Base-by-base conservation (phyloP, 2,888 invertebrate species). In the Saturnia japonica region DNA sequence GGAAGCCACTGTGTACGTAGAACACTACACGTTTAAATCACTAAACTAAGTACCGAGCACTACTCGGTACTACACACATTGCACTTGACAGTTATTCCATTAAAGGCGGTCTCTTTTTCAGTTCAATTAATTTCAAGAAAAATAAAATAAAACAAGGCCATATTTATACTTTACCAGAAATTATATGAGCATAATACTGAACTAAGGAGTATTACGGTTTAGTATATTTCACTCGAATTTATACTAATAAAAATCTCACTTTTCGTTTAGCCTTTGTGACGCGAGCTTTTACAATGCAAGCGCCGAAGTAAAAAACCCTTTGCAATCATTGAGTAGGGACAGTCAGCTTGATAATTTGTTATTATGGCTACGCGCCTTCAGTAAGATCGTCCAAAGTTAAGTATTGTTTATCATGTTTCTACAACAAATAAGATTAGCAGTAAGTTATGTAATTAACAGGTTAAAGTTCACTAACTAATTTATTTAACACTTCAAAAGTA, bases 1-100 rank as follows among this genome's bases (percentile, higher is more conserved):
- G 94, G 93, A 94, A 94, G 93, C 93, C 93, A 93, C 90, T 86
- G 88, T 88, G 89, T 89, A 88, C 83, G 85, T 86, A 89, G 87
- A 89, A 90, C 90, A 88, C 89, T 89, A 89, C 84, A 88, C 86
- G 87, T 88, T 87, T 87, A 85, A 64, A 81, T 81, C 86, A 88
- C 92, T 90, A 91, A 91, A 87, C 92, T 93, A 91, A 64, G 89
- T 89, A 90, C 90, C 89, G 84, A 86, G 85, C 84, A 81, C 85
- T 82, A 82, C 80, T 81, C 82, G 88, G 87, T 88, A 88, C 88
- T 88, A 88, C 54, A 54, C 54, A 54, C 88, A 88, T 90, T 90
- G 89, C 91, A 89, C 89, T 88, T 89, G 82, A 81, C 86, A 89
- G 88, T 88, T 86, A 84, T 83, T 83, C 81, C 79, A 88, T 87